Evolutionary conservation across 1,140 invertebrate genomes (phyloP).

Genomic region (Scaptomyza hsui): DNA sequence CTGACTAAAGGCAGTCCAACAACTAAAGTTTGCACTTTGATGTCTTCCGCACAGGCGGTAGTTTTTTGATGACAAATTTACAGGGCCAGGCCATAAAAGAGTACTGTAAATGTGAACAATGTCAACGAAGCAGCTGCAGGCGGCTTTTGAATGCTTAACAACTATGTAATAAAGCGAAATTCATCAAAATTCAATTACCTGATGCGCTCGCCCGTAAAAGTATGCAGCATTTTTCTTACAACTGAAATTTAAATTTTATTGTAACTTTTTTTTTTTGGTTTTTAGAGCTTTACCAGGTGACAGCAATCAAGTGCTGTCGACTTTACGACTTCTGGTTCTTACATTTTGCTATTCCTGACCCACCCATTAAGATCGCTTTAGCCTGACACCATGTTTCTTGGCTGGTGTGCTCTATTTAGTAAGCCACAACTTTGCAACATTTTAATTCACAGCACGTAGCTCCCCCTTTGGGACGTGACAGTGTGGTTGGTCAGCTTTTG

Average conservation of each 20-base stretch:
- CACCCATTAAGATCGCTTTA: constrained; percentile 30
- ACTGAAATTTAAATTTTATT: constrained; percentile 6
- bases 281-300: constrained; percentile 23
- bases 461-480: constrained; percentile 44
- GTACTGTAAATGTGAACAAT: constrained; percentile 57
- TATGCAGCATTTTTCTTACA: constrained; percentile 38
- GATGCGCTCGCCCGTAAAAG: constrained; percentile 35
- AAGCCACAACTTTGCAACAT: constrained; percentile 32
- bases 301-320: constrained; percentile 1
- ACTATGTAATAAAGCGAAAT: constrained; percentile 60
- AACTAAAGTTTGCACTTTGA: constrained; percentile 48
- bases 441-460: constrained; percentile 37
- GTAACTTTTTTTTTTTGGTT: background rate
- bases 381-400: constrained; percentile 18
- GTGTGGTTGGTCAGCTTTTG: constrained; percentile 30
- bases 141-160: constrained; percentile 67
- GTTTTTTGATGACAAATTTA: constrained; percentile 50
- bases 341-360: constrained; percentile 8
- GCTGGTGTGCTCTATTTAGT: constrained; percentile 9
- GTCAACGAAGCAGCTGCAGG: constrained; percentile 13
- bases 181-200: constrained; percentile 75
- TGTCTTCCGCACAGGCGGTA: constrained; percentile 41
- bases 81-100: constrained; percentile 64
- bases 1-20: constrained; percentile 31
- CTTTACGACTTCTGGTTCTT: constrained; percentile 41